A percentile compares a stretch with the other conserved stretches of the same genome.
phyloP scores from a whole-genome alignment of 2,797 vertebrate species.

The Coregonus suidteri region DNA sequence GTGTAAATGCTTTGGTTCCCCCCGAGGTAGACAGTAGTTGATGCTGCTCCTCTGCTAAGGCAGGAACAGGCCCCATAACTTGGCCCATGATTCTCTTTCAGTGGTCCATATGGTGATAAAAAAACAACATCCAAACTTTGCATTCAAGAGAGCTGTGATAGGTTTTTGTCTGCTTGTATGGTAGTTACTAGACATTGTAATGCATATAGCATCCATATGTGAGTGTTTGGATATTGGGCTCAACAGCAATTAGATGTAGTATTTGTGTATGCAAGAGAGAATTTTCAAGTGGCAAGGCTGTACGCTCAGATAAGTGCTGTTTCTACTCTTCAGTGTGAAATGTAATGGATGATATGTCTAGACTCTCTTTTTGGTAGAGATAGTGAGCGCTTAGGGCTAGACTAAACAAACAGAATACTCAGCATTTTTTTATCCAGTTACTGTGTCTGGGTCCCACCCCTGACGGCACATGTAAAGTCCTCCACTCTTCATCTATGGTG shows the following conservation, averaged over 20 bases:
- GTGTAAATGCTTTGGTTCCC: constrained; percentile 11
- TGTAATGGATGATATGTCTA: not conserved
- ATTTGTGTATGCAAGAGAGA: constrained; percentile 32
- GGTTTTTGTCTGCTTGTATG: not conserved
- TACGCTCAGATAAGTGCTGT: constrained; percentile 22
- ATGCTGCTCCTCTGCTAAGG: not conserved
- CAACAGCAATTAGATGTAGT: constrained; percentile 38
- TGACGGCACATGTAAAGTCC: not conserved
- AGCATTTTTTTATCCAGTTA: not conserved
- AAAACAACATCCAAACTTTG: not conserved
- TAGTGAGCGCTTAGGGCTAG: not conserved
- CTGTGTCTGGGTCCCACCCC: not conserved
- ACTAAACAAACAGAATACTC: constrained; percentile 3
- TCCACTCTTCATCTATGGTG: not conserved
- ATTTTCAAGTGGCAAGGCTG: constrained; percentile 45
- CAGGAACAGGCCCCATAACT: constrained; percentile 1
- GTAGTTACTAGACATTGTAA: not conserved
- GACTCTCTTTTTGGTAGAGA: not conserved
- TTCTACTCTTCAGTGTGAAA: constrained; percentile 6
- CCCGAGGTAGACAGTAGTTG: constrained; percentile 3
- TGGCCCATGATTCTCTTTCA: not conserved
- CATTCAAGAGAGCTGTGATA: not conserved
- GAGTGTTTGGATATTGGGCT: constrained; percentile 19
- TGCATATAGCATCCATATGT: not conserved
- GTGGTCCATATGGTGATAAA: not conserved